A percentile compares a stretch with the other conserved stretches of the same genome.
phyloP scores from a whole-genome alignment of 2,113 vertebrate species.

The Eulemur macaco region DNA sequence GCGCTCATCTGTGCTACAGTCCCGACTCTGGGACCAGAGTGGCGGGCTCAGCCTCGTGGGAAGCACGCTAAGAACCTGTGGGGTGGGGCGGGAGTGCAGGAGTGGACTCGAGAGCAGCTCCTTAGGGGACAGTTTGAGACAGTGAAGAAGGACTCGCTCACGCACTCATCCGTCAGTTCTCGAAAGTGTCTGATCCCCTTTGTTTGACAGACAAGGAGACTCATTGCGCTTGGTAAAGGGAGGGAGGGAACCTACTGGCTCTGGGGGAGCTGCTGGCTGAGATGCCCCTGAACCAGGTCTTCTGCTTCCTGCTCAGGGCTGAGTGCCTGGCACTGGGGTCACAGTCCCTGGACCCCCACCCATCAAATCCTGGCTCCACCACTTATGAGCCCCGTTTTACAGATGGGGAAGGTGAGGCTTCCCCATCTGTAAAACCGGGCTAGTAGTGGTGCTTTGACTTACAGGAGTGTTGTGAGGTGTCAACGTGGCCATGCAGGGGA shows the following conservation, averaged over 20 bases:
- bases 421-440: background rate
- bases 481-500: background rate
- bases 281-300: background rate
- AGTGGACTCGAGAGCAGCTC: background rate
- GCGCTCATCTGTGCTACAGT: background rate
- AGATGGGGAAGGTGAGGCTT: too few species aligned
- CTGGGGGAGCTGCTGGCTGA: background rate
- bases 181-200: background rate
- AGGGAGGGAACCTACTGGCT: background rate
- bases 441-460: fast-evolving
- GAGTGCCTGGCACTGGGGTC: too few species aligned
- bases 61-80: background rate
- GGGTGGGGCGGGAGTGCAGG: background rate
- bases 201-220: background rate
- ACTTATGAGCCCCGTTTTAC: background rate
- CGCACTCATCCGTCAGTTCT: background rate
- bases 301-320: background rate
- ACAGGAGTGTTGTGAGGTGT: background rate
- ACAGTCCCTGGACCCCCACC: fast-evolving
- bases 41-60: background rate
- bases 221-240: fast-evolving
- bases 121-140: background rate
- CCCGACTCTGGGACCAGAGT: background rate
- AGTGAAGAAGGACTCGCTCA: background rate
- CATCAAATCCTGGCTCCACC: background rate